Evolutionary conservation across 2,797 vertebrate genomes (phyloP), one percentile per base, ranked within the genome.

Genomic region (Phalanger gymnotis): DNA sequence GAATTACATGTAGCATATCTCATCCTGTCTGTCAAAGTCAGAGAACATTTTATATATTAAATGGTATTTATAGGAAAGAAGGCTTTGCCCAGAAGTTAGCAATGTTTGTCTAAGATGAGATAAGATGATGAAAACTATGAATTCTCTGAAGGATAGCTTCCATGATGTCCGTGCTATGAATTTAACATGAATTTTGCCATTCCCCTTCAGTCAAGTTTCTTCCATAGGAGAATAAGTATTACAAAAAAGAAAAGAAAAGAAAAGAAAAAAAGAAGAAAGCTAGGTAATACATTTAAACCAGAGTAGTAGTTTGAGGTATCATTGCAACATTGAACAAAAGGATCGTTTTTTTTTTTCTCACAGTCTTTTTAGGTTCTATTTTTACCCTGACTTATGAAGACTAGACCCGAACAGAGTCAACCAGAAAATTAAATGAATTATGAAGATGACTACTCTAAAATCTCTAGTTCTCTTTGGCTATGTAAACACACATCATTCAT

Each of bases 1-100:
- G 96, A 99, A 98, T 97, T 98, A 95, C 2, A 54, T 94, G 91
- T 94, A 97, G 5, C 93, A 96, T 98, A 95, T 98, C 96, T 98
- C 94, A 97, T 97, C 93, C 91, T 96, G 57, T 95, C 96, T 96
- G 90, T 97, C 93, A 96, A 96, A 97, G 92, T 95, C 91, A 61
- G 95, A 97, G 87, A 98, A 92, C 9, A 93, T 97, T 97, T 96
- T 97, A 95, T 96, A 61, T 96, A 95, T 97, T 94, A 96, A 97
- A 93, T 97, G 95, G 95, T 54, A 97, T 97, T 98, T 98, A 97
- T 0, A 53, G 93, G 95, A 98, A 98, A 98, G 87, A 94, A 58
- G 53, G 22, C 40, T 97, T 97, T 98, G 61, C 27, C n/a, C 92
- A 97, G 95, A 98, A 98, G 91, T 96, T 97, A 97, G 91, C 97